Base-by-base conservation (phyloP, 2,888 invertebrate species). In the Drosophila prostipennis region DNA sequence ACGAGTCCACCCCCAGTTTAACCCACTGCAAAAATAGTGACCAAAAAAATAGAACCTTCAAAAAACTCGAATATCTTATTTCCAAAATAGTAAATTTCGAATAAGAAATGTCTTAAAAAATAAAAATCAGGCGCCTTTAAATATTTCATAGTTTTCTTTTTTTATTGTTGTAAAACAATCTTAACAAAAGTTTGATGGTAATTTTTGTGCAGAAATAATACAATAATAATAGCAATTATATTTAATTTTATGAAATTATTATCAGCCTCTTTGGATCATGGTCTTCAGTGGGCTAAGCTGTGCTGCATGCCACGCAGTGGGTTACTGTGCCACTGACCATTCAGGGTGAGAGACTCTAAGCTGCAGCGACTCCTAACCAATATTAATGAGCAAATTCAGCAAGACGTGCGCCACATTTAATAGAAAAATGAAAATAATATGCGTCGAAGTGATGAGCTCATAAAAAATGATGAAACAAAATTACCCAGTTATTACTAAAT, bases 361-460 rank as follows among this genome's bases (percentile, higher is more conserved):
- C 49, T 46, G 19, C 65, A 60, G 75, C 71, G 72, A 77, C 74
- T 67, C n/a, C 67, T 74, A 76, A 74, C 80, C 78, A 82, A 89
- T 89, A 89, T 91, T 90, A 90, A 90, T 89, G 87, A 90, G 89
- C 81, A 75, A 83, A 74, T 80, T 80, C 78, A 79, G 78, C 74
- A 70, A 78, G 77, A 87, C 89, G 90, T 89, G 89, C 85, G 78
- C 64, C 77, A 87, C 84, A 89, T 89, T 83, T 81, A 42, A 52
- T 53, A 16, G 58, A 64, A 82, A 72, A 82, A 70, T 74, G 77
- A 78, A 79, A 80, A 80, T 76, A 81, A 73, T 78, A 69, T 74
- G 54, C 73, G 26, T 56, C 64, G 46, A 63, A 60, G 45, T 53
- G 56, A 61, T 42, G 60, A 46, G 53, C 23, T 63, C 65, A 70